Evolutionary conservation across 2,797 vertebrate genomes (phyloP).

Genomic region (Phaenicophaeus curvirostris): DNA sequence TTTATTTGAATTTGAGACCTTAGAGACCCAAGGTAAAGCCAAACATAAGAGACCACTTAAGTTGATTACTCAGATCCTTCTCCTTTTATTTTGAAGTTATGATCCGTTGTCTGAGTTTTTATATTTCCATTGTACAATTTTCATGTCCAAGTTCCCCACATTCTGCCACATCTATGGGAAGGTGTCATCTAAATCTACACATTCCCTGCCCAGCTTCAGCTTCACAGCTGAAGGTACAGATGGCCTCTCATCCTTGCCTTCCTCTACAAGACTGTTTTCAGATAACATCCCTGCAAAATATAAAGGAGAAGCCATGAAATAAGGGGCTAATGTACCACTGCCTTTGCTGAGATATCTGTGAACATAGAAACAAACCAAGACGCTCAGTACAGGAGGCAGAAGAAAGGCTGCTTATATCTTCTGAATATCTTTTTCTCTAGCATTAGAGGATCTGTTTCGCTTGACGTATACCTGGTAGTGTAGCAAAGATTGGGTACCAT

Average conservation of each 20-base stretch:
- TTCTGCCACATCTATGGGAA: background rate
- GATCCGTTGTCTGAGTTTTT: background rate
- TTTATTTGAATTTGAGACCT: background rate
- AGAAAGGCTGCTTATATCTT: background rate
- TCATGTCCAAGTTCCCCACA: background rate
- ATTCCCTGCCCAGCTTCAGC: background rate
- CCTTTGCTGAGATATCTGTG: background rate
- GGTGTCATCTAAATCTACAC: constrained; percentile 11
- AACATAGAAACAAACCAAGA: background rate
- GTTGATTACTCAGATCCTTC: background rate
- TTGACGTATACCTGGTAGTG: background rate
- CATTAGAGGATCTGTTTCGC: background rate
- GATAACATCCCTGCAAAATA: background rate
- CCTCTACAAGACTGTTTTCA: background rate
- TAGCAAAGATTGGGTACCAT: background rate
- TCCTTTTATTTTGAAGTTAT: background rate
- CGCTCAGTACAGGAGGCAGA: background rate
- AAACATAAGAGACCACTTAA: background rate
- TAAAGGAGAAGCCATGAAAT: background rate
- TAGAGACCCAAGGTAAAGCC: background rate
- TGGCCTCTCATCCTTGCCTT: background rate
- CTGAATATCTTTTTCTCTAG: background rate
- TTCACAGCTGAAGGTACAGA: background rate
- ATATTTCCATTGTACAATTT: background rate
- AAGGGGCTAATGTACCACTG: background rate